Percentiles rank a stretch among this genome's conserved stretches.
Conservation (phyloP, 2,888 invertebrate species). For the Tubiluchus corallicola region DNA sequence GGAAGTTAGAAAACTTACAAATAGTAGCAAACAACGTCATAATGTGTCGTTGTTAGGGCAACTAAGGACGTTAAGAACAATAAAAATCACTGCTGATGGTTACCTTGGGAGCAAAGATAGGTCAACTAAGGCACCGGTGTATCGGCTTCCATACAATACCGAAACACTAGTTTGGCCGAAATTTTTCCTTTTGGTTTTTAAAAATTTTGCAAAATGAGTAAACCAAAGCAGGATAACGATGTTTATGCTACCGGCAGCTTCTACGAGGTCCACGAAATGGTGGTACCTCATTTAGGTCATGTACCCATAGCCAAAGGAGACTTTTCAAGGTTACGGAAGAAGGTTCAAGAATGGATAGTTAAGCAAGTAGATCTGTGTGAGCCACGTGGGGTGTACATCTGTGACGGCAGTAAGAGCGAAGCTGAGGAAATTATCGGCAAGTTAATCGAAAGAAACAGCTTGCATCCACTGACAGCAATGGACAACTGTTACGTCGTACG, state of each 20-base stretch:
- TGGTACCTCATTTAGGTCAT: conserved; percentile 28
- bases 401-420: conserved; percentile 25
- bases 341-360: conserved; percentile 29
- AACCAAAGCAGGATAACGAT: too few relatives aligned
- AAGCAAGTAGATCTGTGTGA: conserved; percentile 22
- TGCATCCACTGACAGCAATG: conserved; percentile 20
- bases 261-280: conserved; percentile 30
- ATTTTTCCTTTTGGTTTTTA: too few relatives aligned
- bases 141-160: too few relatives aligned
- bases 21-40: too few relatives aligned
- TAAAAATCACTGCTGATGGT: too few relatives aligned
- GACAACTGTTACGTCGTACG: conserved; percentile 18
- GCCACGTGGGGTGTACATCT: conserved; percentile 21
- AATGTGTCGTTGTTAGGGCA: too few relatives aligned
- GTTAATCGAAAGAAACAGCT: conserved; percentile 23
- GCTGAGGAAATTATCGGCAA: conserved; percentile 25
- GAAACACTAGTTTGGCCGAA: too few relatives aligned
- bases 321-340: conserved; percentile 27
- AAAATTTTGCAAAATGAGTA: too few relatives aligned
- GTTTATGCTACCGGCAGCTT: conserved; percentile 22
- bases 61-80: too few relatives aligned
- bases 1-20: too few relatives aligned
- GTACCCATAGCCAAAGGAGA: conserved; percentile 33
- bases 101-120: too few relatives aligned
- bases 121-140: too few relatives aligned